Base-by-base conservation (phyloP, 2,888 invertebrate genomes). In the Euclidia mi region DNA sequence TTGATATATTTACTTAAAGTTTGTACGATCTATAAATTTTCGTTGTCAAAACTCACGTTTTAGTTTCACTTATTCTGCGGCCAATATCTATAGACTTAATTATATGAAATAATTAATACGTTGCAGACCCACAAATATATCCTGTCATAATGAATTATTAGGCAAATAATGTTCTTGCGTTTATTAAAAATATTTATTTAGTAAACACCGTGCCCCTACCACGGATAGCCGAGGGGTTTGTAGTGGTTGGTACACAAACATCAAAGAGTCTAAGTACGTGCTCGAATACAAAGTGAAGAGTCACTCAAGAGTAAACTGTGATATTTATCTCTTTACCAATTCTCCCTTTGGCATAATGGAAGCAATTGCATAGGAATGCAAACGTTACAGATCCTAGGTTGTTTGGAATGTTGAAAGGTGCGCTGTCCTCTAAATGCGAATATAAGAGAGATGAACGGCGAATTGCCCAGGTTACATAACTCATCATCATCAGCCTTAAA, bases 181-280 rank as follows among this genome's bases (percentile, higher is more conserved):
- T 89, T 88, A 90, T 90, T 84, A 84, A 88, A 88, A 92, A 91
- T 90, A 90, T 93, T 94, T 91, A 78, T 82, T 77, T 63, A 68
- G 84, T 75, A 91, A 91, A 92, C 87, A 91, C 67, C 56, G 55
- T 68, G 62, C 78, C 81, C 82, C 76, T 75, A 50, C 60, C 43
- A 20, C 47, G 42, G 59, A 69, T 76, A 76, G 79, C 84, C 77
- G 65, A 69, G 84, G 63, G 85, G 85, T 71, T 70, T 73, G 71
- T 79, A 88, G 86, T 85, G 86, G 84, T 81, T 67, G 56, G 85
- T 82, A 92, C 91, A 92, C 77, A 89, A 63, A 85, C 88, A 92
- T 94, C 92, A 94, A 94, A 93, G 91, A 56, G 62, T 66, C 56
- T 6, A 40, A 58, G 64, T 67, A 59, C 56, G 47, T 68, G 61